phyloP scores from a whole-genome alignment of 2,113 vertebrate species.

The Chionomys nivalis region DNA sequence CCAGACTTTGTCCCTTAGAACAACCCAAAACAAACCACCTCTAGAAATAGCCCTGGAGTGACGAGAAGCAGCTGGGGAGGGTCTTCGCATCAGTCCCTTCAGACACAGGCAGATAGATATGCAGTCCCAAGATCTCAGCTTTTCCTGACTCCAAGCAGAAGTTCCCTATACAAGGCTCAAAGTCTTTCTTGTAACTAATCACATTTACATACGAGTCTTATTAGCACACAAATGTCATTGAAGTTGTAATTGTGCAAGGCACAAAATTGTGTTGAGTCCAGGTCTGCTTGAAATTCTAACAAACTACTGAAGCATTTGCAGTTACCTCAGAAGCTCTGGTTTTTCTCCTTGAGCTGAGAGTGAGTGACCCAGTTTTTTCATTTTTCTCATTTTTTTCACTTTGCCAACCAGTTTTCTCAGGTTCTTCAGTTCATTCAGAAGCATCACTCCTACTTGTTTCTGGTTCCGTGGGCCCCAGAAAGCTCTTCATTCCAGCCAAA shows the following conservation, averaged over 20 bases:
- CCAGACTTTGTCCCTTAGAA: background rate
- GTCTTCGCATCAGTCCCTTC: background rate
- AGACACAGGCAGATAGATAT: background rate
- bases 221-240: background rate
- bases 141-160: background rate
- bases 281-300: background rate
- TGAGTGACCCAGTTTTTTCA: background rate
- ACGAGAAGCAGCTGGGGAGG: background rate
- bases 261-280: slow-evolving; percentile 8
- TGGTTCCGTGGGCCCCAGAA: background rate
- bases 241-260: background rate
- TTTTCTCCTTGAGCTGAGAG: background rate
- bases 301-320: background rate
- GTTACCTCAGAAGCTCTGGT: background rate
- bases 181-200: background rate
- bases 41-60: background rate
- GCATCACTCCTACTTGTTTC: background rate
- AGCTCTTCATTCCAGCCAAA: background rate
- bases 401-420: background rate
- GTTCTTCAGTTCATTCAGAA: background rate
- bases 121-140: background rate
- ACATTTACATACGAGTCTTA: background rate
- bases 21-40: background rate
- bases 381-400: too few relatives aligned
- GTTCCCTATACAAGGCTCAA: background rate